Percentiles rank a stretch among this genome's conserved stretches.
Conservation (phyloP, 2,888 invertebrate species). For the Cyaniris semiargus region DNA sequence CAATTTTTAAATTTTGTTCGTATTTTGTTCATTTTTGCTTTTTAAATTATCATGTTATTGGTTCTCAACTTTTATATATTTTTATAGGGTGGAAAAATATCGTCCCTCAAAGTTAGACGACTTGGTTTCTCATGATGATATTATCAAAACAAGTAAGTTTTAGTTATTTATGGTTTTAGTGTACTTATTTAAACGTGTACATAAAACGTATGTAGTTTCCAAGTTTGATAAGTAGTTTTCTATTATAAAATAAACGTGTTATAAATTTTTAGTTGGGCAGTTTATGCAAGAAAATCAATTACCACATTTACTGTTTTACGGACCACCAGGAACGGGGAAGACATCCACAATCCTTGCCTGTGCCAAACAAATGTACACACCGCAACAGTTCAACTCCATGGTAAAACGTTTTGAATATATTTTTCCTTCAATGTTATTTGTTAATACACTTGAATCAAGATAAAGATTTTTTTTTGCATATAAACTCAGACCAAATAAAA, state of each 20-base stretch:
- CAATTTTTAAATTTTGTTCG: not conserved
- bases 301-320: conserved; percentile 98
- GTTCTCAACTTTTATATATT: not conserved
- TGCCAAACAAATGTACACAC: conserved; percentile 94
- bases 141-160: conserved; percentile 94
- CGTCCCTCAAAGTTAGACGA: conserved; percentile 95
- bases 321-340: conserved; percentile 99
- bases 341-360: conserved; percentile 98
- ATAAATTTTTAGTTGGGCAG: conserved; percentile 83
- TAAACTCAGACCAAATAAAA: no score
- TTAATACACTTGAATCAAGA: no score
- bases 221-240: not conserved
- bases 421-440: no score
- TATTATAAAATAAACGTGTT: not conserved
- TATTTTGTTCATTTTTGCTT: not conserved
- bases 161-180: no score
- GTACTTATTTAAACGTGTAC: no score
- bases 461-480: no score
- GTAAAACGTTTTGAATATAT: conserved; percentile 68
- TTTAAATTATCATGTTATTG: no score
- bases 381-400: conserved; percentile 95
- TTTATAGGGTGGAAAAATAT: conserved; percentile 97
- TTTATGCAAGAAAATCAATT: conserved; percentile 95
- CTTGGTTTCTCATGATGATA: conserved; percentile 97
- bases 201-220: not conserved